phyloP scores from a whole-genome alignment of 2,888 invertebrate genomes.

The Xestia c-nigrum region DNA sequence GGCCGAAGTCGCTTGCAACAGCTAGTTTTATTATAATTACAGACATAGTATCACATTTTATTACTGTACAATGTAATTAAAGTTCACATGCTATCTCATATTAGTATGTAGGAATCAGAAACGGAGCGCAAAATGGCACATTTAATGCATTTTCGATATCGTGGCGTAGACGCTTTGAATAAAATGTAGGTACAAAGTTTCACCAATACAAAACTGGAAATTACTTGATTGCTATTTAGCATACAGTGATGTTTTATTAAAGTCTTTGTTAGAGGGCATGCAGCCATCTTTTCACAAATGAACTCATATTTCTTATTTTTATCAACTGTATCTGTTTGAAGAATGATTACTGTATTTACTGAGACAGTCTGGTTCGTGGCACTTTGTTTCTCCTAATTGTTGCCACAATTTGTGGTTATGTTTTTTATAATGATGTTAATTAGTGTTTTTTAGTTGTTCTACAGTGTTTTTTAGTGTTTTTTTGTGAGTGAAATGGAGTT shows the following conservation, averaged over 20 bases:
- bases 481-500: constrained; percentile 60
- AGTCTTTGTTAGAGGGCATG: constrained; percentile 47
- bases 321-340: constrained; percentile 64
- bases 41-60: background rate
- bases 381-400: constrained; percentile 28
- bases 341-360: constrained; percentile 62
- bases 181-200: background rate
- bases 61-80: background rate
- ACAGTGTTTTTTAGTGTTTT: constrained; percentile 21
- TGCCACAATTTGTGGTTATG: constrained; percentile 40
- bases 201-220: constrained; percentile 1
- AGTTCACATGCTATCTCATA: background rate
- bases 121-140: background rate
- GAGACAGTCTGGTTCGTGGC: constrained; percentile 20
- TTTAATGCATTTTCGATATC: constrained; percentile 1
- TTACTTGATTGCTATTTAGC: background rate
- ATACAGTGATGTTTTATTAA: background rate
- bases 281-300: constrained; percentile 38
- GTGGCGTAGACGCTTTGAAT: background rate
- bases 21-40: background rate
- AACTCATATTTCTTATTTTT: constrained; percentile 41
- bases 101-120: background rate
- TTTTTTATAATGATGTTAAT: constrained; percentile 39
- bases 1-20: too few species aligned
- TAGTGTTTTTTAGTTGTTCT: constrained; percentile 1